Conservation (phyloP, 2,888 invertebrate species). For the Clostera curtula region DNA sequence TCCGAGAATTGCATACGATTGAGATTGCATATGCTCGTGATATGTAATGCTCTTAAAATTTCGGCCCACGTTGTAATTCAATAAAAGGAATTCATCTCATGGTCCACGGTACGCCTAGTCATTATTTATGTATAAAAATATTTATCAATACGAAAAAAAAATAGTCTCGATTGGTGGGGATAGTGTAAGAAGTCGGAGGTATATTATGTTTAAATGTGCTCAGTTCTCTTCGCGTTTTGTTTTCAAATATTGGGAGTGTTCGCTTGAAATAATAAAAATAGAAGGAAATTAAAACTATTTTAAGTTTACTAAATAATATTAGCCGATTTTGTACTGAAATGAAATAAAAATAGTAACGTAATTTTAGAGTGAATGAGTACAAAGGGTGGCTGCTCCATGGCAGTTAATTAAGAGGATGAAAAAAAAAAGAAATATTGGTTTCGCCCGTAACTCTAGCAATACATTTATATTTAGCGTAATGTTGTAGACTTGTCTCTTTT, state of each 20-base stretch:
- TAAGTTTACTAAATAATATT: constrained; percentile 25
- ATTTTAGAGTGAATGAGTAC: constrained; percentile 48
- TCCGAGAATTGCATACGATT: no score
- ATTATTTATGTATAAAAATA: constrained; percentile 63
- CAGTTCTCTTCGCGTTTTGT: constrained; percentile 25
- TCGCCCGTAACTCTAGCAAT: constrained; percentile 47
- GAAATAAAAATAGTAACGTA: constrained; percentile 17
- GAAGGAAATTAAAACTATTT: constrained; percentile 11
- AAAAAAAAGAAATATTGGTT: constrained; percentile 38
- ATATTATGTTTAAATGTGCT: constrained; percentile 35
- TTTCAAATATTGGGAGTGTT: constrained; percentile 18
- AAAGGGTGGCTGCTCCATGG: constrained; percentile 40
- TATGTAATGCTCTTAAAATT: no score
- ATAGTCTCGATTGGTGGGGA: constrained; percentile 42
- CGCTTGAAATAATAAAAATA: constrained; percentile 12
- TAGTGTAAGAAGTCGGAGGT: constrained; percentile 33
- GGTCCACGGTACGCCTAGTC: constrained; percentile 70
- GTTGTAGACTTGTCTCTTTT: constrained; percentile 42
- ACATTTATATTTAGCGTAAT: constrained; percentile 44
- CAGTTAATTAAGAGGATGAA: constrained; percentile 32
- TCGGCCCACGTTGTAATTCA: no score
- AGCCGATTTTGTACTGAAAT: constrained; percentile 28
- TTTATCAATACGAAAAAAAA: constrained; percentile 50
- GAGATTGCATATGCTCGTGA: no score
- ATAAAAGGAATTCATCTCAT: constrained; percentile 44